Base-by-base conservation (phyloP, 1,140 invertebrate species). In the Gerris buenoi region DNA sequence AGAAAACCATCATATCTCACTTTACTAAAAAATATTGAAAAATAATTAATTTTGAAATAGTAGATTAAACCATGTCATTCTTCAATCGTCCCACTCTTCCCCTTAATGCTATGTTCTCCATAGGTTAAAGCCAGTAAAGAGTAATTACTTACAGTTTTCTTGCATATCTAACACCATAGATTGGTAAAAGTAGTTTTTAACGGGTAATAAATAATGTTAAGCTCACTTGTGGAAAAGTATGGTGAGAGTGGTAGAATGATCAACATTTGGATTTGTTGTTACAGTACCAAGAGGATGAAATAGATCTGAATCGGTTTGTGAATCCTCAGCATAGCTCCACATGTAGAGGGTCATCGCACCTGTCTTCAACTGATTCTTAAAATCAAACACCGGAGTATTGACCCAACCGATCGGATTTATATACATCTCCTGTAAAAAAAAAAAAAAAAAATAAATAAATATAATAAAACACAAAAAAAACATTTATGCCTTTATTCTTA, bases 381-480 rank as follows among this genome's bases (percentile, higher is more conserved):
- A 97, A 77, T 97, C 93, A 79, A 93, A 97, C 69, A 97, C 82
- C 59, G 94, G 91, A 0, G 93, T 89, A 76, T 97, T 97, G 0
- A 90, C 91, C 93, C 93, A 98, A 25, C 90, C 92, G 65, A 97
- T 78, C 1, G 90, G 89, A 78, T 90, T 91, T 69, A 87, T 84
- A 70, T 84, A 86, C 73, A 83, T 77, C 33, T 88, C 87, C 81
- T 88, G 79, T 46, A 65, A 25, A 57, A 64, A 60, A 27, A n/a
- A 56, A n/a, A 14, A 3, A 63, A 66, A 70, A 61, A 10, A 62
- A 63, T 27, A 61, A 62, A 22, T 25, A 27, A 66, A 25, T 13
- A 13, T 13, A 65, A 65, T 10, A 56, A 58, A 56, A 65, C 18
- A 25, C 15, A 5, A 68, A 67, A 70, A 67, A 28, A 59, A 15